Evolutionary conservation across 2,797 vertebrate species (phyloP), one percentile per base, ranked within the genome.

Genomic region (Cuniculus paca): DNA sequence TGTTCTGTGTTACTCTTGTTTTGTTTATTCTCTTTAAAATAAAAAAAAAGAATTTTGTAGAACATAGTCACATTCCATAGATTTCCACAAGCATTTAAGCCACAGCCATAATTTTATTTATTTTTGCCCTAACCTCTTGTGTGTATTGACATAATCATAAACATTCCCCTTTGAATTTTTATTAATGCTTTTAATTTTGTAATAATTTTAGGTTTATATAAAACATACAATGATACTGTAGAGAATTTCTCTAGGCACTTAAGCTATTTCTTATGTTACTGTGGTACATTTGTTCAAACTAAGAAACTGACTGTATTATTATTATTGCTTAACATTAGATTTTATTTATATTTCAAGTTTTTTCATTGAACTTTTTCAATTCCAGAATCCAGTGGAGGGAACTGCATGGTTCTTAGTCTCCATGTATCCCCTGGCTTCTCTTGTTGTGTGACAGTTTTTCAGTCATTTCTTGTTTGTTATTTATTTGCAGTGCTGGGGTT

Each of bases 111-210:
- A 72, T 20, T 88, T 72, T 56, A 5, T 34, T 24, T 50, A 63
- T 77, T 78, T 20, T 20, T 28, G 22, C 22, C 22, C 19, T 34
- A n/a, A 85, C 72, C 34, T 70, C 22, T 3, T 3, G 2, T 79
- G n/a, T 89, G 36, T 86, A 11, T 52, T 24, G 52, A 24, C 34
- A 82, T 48, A 39, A 79, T 80, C 2, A 13, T 61, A 39, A 74
- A 45, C 12, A n/a, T 84, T 90, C 45, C 14, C 34, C 58, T n/a
- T 70, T 85, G 83, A 70, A 61, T 28, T 83, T 91, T 89, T n/a
- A 80, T 63, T 93, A 83, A 89, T 0, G 24, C 14, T 90, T 75
- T 63, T 70, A 90, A 83, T 68, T 88, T 90, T 58, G n/a, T 65
- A 89, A 60, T 58, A 83, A 34, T 56, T 96, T 45, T 58, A 58